phyloP scores from a whole-genome alignment of 2,797 vertebrate genomes.

The Anas georgica region DNA sequence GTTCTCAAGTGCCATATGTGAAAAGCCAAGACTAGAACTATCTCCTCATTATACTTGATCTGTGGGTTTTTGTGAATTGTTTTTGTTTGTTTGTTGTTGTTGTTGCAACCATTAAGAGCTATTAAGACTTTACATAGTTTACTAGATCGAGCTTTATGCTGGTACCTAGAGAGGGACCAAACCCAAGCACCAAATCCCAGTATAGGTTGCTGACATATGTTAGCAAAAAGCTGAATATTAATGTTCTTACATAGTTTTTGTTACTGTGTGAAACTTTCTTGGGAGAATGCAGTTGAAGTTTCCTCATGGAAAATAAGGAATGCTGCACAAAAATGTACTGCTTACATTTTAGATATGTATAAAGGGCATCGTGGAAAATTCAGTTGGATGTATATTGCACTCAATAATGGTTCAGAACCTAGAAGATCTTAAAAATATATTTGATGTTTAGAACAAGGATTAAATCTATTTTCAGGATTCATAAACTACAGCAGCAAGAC shows the following conservation, averaged over 20 bases:
- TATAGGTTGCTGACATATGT: background rate
- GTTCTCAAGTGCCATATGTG: background rate
- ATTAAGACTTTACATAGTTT: background rate
- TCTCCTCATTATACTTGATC: background rate
- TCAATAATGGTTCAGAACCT: background rate
- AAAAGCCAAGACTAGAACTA: background rate
- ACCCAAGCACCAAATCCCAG: background rate
- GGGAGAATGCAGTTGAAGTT: background rate
- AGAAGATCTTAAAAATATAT: background rate
- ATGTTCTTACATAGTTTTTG: background rate
- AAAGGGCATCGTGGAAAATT: background rate
- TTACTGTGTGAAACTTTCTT: background rate
- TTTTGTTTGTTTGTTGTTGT: background rate
- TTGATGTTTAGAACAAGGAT: background rate
- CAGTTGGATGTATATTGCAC: background rate
- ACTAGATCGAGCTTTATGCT: background rate
- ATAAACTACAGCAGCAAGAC: background rate
- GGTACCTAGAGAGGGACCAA: background rate
- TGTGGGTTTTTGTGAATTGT: background rate
- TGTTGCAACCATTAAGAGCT: background rate
- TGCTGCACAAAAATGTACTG: background rate
- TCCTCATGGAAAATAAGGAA: background rate
- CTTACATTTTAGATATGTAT: background rate
- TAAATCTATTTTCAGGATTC: background rate
- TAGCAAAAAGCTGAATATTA: background rate